Evolutionary conservation across 2,113 vertebrate genomes (phyloP).

Genomic region (Salvelinus sp.): DNA sequence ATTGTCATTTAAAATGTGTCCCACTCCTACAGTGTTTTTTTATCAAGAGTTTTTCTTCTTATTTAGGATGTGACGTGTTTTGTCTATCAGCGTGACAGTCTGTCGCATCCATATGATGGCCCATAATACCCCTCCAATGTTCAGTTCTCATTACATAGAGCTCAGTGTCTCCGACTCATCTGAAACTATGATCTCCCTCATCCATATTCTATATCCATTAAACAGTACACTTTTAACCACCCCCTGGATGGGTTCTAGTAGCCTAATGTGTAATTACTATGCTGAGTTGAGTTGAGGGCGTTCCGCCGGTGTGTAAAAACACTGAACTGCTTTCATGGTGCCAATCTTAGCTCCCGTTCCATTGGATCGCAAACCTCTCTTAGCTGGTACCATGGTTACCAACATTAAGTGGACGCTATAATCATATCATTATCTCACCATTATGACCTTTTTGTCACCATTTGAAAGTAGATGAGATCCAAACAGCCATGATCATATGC

Average conservation of each 20-base stretch:
- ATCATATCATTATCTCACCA: conserved; percentile 57
- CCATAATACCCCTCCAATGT: not conserved
- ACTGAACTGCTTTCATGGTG: conserved; percentile 22
- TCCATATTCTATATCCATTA: not conserved
- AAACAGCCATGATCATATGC: not conserved
- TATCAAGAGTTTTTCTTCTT: no score
- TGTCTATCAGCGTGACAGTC: not conserved
- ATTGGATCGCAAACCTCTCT: conserved; percentile 27
- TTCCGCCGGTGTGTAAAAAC: conserved; percentile 42
- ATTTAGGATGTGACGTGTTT: no score
- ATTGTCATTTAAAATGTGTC: not conserved
- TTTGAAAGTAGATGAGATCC: not conserved
- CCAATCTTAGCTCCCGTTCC: conserved; percentile 36
- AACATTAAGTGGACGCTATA: conserved; percentile 53
- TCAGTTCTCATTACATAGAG: not conserved
- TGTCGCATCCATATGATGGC: not conserved
- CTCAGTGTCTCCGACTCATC: not conserved
- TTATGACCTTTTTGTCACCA: conserved; percentile 39
- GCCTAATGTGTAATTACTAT: conserved; percentile 39
- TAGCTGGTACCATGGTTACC: conserved; percentile 48
- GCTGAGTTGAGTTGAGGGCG: conserved; percentile 6
- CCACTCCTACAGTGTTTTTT: not conserved
- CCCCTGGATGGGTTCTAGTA: conserved; percentile 27
- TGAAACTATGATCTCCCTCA: not conserved
- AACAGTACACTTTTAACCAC: conserved; percentile 17